These are phyloP conservation scores for Lerema accius DNA, from an alignment of 1,140 invertebrate genomes.

Conservation along the genomic window DNA sequence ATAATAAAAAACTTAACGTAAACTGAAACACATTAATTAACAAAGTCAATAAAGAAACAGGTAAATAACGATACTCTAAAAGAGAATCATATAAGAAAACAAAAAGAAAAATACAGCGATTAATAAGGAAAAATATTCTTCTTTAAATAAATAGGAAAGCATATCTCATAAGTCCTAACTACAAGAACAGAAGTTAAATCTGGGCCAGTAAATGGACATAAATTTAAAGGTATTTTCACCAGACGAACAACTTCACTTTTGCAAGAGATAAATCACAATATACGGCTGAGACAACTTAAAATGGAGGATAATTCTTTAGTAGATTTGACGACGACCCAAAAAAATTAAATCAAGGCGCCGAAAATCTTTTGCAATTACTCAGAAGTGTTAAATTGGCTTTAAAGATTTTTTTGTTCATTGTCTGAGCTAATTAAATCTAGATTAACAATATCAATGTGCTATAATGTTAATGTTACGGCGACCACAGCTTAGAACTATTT, in stretches of 20 bases:
- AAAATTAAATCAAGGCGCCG: not conserved
- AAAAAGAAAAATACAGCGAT: too few species aligned
- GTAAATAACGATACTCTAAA: too few species aligned
- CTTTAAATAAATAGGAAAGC: not conserved
- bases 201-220: not conserved
- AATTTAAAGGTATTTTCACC: constrained; percentile 2
- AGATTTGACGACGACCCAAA: not conserved
- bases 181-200: not conserved
- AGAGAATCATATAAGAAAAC: too few species aligned
- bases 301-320: not conserved
- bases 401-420: not conserved
- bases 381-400: not conserved
- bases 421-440: not conserved
- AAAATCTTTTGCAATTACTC: not conserved
- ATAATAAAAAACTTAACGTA: too few species aligned
- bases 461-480: not conserved
- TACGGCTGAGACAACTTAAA: not conserved
- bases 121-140: too few species aligned
- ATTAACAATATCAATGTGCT: not conserved
- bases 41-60: too few species aligned
- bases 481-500: too few species aligned
- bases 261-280: not conserved
- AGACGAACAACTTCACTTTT: not conserved
- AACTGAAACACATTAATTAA: too few species aligned
- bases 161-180: not conserved